Conservation (phyloP, 2,797 vertebrate species). For the Sebastes nivosus region DNA sequence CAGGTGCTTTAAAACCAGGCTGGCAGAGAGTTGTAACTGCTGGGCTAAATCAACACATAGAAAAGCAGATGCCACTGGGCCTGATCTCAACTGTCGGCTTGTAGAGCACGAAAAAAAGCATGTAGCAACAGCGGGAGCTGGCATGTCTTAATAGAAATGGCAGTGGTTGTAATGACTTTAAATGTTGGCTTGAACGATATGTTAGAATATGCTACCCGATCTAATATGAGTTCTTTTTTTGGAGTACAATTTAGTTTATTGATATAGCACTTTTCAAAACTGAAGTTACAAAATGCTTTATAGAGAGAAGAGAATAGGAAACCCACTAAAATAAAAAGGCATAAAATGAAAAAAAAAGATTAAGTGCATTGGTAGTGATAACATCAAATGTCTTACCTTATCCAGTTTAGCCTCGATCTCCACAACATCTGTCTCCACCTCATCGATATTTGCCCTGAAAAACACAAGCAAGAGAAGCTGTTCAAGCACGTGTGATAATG, state of each 20-base stretch:
- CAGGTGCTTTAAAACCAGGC: not conserved
- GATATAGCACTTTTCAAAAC: not conserved
- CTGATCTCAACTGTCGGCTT: not conserved
- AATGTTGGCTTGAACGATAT: not conserved
- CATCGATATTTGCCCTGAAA: constrained; percentile 93
- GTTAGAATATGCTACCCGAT: too few relatives aligned
- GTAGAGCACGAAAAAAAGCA: not conserved
- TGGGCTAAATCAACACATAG: not conserved
- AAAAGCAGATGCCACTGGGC: not conserved
- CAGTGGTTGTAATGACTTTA: not conserved
- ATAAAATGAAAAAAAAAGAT: not conserved
- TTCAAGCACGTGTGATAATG: not conserved
- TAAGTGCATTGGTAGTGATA: not conserved
- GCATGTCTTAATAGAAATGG: not conserved
- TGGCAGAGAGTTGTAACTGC: not conserved
- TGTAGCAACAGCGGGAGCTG: not conserved
- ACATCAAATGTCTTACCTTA: constrained; percentile 84
- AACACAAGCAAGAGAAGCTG: constrained; percentile 12
- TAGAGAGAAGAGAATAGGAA: not conserved
- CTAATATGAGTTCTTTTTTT: not conserved
- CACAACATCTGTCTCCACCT: constrained; percentile 95
- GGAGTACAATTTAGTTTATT: not conserved
- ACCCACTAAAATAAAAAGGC: not conserved
- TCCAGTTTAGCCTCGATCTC: constrained; percentile 96
- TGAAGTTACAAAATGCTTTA: not conserved